A percentile compares a stretch with the other conserved stretches of the same genome.
These are phyloP conservation scores for Anoplolepis gracilipes DNA, from an alignment of 1,140 invertebrate species.

Conservation along the genomic window DNA sequence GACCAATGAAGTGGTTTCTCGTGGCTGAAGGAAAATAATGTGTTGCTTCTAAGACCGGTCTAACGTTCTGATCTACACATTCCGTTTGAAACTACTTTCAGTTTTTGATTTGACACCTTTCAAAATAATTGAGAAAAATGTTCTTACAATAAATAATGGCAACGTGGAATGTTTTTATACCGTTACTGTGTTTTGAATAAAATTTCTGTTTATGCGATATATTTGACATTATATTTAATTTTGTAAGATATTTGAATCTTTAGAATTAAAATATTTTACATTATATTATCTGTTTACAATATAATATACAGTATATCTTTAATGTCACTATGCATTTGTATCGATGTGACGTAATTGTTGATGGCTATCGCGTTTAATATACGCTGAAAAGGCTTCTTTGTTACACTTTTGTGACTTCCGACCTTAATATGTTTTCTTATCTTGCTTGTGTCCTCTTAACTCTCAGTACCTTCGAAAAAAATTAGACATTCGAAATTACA, in stretches of 20 bases:
- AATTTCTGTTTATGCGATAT: neutral
- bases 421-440: slow-evolving; percentile 73
- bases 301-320: neutral
- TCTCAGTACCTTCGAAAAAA: neutral
- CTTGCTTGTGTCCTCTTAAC: slow-evolving; percentile 26
- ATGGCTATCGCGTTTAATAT: slow-evolving; percentile 40
- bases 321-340: neutral
- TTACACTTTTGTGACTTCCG: slow-evolving; percentile 74
- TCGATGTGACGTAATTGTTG: slow-evolving; percentile 64
- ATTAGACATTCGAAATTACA: neutral
- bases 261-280: neutral
- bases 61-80: slow-evolving; percentile 58
- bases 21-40: slow-evolving; percentile 57
- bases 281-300: neutral
- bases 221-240: neutral
- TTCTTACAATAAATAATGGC: slow-evolving; percentile 44
- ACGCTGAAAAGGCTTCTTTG: slow-evolving; percentile 74
- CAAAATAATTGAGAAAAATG: slow-evolving; percentile 17
- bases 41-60: slow-evolving; percentile 57
- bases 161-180: slow-evolving; percentile 30
- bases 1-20: slow-evolving; percentile 12
- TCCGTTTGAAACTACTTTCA: slow-evolving; percentile 70
- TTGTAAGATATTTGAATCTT: neutral
- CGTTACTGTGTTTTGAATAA: neutral
- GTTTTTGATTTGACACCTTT: slow-evolving; percentile 56